Evolutionary conservation across 64 coral and sea anemone species (phyloP), one percentile per base, ranked within the genome.

Genomic region (Actinia tenebrosa): DNA sequence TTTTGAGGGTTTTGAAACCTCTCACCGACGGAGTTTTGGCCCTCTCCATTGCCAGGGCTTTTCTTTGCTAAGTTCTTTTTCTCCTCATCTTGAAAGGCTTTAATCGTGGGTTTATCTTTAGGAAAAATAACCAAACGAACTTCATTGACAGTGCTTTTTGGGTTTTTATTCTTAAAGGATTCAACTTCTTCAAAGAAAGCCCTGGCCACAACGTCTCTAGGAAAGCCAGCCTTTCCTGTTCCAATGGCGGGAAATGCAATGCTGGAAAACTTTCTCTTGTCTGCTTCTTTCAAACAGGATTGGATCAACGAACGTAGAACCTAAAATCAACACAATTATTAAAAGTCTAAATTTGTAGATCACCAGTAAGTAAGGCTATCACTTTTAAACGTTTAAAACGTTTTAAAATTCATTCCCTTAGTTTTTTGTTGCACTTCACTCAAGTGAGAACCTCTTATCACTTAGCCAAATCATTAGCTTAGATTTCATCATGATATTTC

Each of bases 231-330:
- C 0, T 77, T 87, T 10, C 93, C 93, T 3, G 93, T 95, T 68
- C 93, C 93, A 62, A 95, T 95, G 19, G 93, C 89, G 37, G 93
- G 89, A 7, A 95, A 86, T 0, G 89, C 86, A 55, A 95, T 84
- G 46, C 50, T 91, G 1, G 18, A 58, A 16, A 91, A 60, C 26
- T 79, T 45, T 61, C 71, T 71, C 53, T 78, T 56, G 13, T 89
- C 27, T 72, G 93, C 87, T 86, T 88, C 83, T 3, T 58, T 42
- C 1, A 95, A 75, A 45, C 93, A 95, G 72, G 45, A 54, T n/a
- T 69, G 7, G 22, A 53, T 75, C 53, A 87, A 16, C 17, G 22
- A 87, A 13, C 16, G 1, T 22, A 54, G 11, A 22, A 22, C 26
- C 68, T 64, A 8, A 47, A 71, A 37, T 37, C 30, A 37, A 37